Evolutionary conservation across 2,113 vertebrate genomes (phyloP).

Genomic region (Eptesicus fuscus): DNA sequence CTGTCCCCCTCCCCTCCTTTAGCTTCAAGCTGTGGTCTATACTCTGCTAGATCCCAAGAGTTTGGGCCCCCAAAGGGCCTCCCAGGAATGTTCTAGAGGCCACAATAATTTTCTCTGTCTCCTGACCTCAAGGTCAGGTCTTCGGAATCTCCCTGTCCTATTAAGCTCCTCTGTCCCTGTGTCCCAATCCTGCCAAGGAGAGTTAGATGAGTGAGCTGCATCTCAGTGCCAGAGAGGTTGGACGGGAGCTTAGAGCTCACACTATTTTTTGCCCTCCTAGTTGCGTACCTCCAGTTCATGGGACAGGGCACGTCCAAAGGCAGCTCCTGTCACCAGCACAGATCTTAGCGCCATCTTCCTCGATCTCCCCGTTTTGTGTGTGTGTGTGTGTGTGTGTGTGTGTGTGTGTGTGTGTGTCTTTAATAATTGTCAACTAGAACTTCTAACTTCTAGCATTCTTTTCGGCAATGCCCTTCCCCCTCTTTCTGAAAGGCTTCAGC

Average conservation of each 20-base stretch:
- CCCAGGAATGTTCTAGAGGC: background rate
- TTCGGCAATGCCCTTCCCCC: background rate
- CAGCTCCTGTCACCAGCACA: background rate
- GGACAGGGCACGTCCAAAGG: background rate
- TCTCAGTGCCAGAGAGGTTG: background rate
- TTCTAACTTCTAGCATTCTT: background rate
- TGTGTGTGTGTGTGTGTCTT: background rate
- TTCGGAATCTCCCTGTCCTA: background rate
- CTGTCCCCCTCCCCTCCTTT: background rate
- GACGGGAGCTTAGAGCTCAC: background rate
- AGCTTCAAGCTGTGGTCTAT: background rate
- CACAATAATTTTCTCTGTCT: background rate
- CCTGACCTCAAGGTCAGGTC: background rate
- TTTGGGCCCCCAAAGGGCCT: background rate
- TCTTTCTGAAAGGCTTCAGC: background rate
- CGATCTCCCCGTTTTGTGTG: no score
- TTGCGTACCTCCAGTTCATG: background rate
- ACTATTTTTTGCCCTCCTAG: background rate
- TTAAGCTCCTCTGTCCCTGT: fast-evolving
- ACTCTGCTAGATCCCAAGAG: background rate
- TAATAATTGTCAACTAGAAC: background rate
- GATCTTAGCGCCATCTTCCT: no score
- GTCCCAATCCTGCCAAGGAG: background rate
- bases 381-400: no score
- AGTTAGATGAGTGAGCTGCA: background rate